Base-by-base conservation (phyloP, 2,797 vertebrate genomes). In the Petrocephalus sullivani region DNA sequence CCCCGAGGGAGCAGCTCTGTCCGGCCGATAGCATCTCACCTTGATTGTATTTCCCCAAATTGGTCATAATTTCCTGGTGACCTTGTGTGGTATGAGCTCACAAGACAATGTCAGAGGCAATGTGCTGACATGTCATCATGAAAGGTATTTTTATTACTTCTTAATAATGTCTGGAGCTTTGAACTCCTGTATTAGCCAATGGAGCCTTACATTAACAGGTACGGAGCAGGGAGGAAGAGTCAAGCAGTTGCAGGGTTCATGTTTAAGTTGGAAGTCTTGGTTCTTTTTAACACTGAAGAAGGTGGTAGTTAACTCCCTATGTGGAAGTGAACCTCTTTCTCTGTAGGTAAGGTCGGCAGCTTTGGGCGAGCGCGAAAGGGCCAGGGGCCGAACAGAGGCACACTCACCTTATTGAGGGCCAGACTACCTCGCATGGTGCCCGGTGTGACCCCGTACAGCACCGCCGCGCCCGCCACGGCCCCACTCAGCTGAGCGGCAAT, bases 361-460 rank as follows among this genome's bases (percentile, higher is more conserved):
- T 4, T 81, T 16, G 67, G 67, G 14, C 67, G 37, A 16, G 7
- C 4, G 28, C 28, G 16, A 37, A 6, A 9, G 75, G 19, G 41
- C 19, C 75, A 49, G 75, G 8, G 75, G 41, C 75, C 41, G 5
- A 28, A 12, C 54, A 33, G 7, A 33, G 41, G 84, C 8, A 5
- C 28, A 78, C 93, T 97, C 97, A 99, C 98, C 95, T 93, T 97
- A 90, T 94, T 99, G 92, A 99, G 94, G 1, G 97, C 97, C 93
- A 99, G 94, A 95, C 97, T 98, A 93, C 98, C 98, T 64, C 98
- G 96, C 92, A 98, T 91, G 86, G 97, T 96, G 60, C 90, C 91
- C 0, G 98, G 98, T 0, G 97, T 99, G 87, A 99, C 95, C 14
- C 98, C 97, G 0, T 98, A 98, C 87, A 98, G 95, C 89, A 98